Evolutionary conservation across 2,888 invertebrate genomes (phyloP).

Genomic region (Lasioglossum calceatum): DNA sequence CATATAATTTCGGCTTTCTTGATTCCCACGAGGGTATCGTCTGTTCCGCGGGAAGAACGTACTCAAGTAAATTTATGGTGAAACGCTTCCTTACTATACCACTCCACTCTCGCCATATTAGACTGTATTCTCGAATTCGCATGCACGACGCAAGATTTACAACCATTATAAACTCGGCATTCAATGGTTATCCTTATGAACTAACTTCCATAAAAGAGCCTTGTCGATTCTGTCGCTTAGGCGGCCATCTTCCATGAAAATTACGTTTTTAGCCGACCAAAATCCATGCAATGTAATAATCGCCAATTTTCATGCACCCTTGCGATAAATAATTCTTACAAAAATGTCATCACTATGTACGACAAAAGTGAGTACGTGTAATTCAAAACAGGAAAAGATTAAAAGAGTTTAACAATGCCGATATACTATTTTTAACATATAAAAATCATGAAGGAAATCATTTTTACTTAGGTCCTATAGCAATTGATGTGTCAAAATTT

Average conservation of each 20-base stretch:
- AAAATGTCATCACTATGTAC: background rate
- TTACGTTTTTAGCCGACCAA: background rate
- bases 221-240: background rate
- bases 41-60: constrained; percentile 60
- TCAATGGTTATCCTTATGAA: constrained; percentile 40
- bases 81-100: constrained; percentile 60
- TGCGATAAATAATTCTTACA: background rate
- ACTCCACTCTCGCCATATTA: constrained; percentile 56
- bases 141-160: constrained; percentile 42
- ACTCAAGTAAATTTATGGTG: constrained; percentile 74
- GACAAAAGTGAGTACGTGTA: too few relatives aligned
- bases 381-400: too few relatives aligned
- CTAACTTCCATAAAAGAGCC: background rate
- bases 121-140: constrained; percentile 52
- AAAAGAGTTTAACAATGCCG: too few relatives aligned
- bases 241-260: background rate
- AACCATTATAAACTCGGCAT: constrained; percentile 20
- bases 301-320: background rate
- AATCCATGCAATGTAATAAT: background rate
- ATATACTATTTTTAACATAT: too few relatives aligned
- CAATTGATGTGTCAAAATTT: too few relatives aligned
- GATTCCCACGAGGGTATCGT: constrained; percentile 51
- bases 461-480: too few relatives aligned
- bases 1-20: constrained; percentile 65
- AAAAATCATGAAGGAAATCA: too few relatives aligned